Evolutionary conservation across 2,113 vertebrate genomes (phyloP).

Genomic region (Alaudala cheleensis): DNA sequence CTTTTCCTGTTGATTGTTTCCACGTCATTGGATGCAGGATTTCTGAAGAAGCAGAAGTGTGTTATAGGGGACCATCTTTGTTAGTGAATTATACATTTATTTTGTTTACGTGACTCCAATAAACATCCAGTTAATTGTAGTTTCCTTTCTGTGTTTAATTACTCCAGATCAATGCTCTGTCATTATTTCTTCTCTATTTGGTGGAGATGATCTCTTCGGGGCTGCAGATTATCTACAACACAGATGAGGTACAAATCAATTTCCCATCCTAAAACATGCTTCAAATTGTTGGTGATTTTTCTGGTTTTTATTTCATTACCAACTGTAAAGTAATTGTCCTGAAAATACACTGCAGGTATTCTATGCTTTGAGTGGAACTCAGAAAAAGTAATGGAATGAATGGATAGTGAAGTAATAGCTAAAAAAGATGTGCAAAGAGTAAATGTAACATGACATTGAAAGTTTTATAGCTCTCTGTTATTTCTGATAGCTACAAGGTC

Average conservation of each 20-base stretch:
- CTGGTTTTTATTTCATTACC: neutral
- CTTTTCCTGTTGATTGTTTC: neutral
- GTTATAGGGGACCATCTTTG: neutral
- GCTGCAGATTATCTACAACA: constrained; percentile 98
- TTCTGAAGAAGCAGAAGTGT: neutral
- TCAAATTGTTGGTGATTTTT: neutral
- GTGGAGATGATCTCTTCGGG: constrained; percentile 98
- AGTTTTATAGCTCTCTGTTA: neutral
- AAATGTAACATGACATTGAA: neutral
- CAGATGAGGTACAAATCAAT: constrained; percentile 87
- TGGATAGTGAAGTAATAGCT: neutral
- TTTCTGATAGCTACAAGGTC: neutral
- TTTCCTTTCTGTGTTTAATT: constrained; percentile 36
- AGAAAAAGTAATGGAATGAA: neutral
- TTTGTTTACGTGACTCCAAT: neutral
- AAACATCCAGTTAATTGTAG: neutral
- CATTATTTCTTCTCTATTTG: constrained; percentile 93
- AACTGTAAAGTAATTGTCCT: neutral
- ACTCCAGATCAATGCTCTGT: constrained; percentile 90
- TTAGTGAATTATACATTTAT: neutral
- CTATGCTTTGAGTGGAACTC: neutral
- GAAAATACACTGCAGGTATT: neutral
- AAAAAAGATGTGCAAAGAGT: neutral
- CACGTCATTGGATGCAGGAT: neutral
- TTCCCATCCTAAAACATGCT: neutral